phyloP scores from a whole-genome alignment of 2,797 vertebrate genomes.

The Cynodonichthys magdalenae region DNA sequence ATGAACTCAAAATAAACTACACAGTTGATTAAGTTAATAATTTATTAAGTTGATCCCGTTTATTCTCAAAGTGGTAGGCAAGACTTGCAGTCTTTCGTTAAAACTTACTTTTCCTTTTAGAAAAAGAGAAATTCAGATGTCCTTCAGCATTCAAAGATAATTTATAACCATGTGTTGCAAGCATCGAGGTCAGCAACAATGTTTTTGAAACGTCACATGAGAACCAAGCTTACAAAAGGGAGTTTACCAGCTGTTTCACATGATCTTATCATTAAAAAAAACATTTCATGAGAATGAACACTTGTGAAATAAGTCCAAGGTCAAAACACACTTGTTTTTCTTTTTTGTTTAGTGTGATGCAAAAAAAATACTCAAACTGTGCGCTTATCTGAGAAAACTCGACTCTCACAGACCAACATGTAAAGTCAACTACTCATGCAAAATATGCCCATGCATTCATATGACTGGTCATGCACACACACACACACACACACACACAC shows the following conservation, averaged over 20 bases:
- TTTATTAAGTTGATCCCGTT: constrained; percentile 11
- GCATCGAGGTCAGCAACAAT: constrained; percentile 8
- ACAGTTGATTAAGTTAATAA: constrained; percentile 23
- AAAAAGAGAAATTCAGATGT: not conserved
- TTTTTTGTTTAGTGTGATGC: constrained; percentile 26
- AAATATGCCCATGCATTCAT: constrained; percentile 11
- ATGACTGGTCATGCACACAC: not conserved
- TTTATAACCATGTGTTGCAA: constrained; percentile 4
- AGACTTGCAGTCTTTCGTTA: not conserved
- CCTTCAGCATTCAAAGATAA: constrained; percentile 7
- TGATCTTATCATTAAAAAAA: constrained; percentile 6
- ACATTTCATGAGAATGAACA: constrained; percentile 14
- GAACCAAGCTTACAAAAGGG: not conserved
- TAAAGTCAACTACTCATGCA: constrained; percentile 19
- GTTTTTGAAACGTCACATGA: not conserved
- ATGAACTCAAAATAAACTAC: constrained; percentile 1
- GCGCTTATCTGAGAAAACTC: constrained; percentile 32
- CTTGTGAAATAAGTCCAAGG: constrained; percentile 4
- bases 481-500: not conserved
- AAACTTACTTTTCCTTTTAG: not conserved
- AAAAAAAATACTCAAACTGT: constrained; percentile 28
- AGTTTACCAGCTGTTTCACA: not conserved
- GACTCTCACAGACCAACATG: constrained; percentile 21
- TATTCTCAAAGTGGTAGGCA: not conserved
- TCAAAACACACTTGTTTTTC: not conserved